phyloP scores from a whole-genome alignment of 2,797 vertebrate species.

The Ambastaia sidthimunki region DNA sequence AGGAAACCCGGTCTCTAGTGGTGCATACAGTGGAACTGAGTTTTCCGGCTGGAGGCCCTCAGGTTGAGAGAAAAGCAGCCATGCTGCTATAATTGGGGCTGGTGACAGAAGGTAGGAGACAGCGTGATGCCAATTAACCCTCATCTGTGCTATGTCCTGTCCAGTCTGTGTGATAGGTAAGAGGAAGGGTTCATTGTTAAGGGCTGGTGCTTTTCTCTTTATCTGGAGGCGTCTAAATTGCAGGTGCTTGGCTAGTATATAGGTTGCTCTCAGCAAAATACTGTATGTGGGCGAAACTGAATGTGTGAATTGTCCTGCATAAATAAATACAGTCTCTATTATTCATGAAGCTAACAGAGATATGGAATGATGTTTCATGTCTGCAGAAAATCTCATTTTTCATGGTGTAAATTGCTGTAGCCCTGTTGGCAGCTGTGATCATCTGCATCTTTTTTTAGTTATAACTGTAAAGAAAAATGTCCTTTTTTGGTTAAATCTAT shows the following conservation, averaged over 20 bases:
- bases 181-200: conserved; percentile 72
- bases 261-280: conserved; percentile 71
- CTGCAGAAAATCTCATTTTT: conserved; percentile 6
- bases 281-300: conserved; percentile 78
- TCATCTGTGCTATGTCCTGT: conserved; percentile 74
- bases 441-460: not conserved
- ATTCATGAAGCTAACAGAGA: conserved; percentile 73
- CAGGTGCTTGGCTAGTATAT: conserved; percentile 70
- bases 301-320: conserved; percentile 77
- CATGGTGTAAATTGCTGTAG: not conserved
- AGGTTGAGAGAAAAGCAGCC: conserved; percentile 76
- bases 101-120: conserved; percentile 76
- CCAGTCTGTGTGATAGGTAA: conserved; percentile 74
- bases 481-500: not conserved
- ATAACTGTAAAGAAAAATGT: not conserved
- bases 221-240: conserved; percentile 57
- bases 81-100: conserved; percentile 81
- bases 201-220: conserved; percentile 38
- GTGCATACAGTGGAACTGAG: conserved; percentile 79
- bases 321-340: conserved; percentile 71
- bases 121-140: conserved; percentile 78
- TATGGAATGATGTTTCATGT: conserved; percentile 36
- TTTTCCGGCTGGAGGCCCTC: conserved; percentile 80
- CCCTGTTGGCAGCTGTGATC: not conserved
- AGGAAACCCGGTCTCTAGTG: conserved; percentile 79